phyloP scores from a whole-genome alignment of 2,888 invertebrate species.

The Caprella mutica region DNA sequence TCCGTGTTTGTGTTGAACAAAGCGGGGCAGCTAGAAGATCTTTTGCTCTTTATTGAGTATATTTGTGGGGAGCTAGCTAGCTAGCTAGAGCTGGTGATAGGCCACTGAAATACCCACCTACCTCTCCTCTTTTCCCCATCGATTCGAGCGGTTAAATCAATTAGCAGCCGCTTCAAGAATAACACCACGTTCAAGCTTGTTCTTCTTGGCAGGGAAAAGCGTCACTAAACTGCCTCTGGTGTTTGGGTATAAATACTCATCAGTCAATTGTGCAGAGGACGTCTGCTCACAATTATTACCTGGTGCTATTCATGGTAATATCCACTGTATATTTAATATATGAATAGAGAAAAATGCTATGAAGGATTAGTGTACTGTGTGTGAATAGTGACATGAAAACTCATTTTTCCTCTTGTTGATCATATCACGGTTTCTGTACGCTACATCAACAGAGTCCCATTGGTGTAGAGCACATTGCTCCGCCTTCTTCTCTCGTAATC shows the following conservation, averaged over 20 bases:
- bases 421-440: slow-evolving; percentile 10
- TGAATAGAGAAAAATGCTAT: slow-evolving; percentile 2
- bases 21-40: slow-evolving; percentile 8
- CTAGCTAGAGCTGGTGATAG: slow-evolving; percentile 1
- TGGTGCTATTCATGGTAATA: too few relatives aligned
- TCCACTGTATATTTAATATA: too few relatives aligned
- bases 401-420: slow-evolving; percentile 13
- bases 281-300: too few relatives aligned
- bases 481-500: too few relatives aligned
- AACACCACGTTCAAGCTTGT: too few relatives aligned
- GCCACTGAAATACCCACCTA: neutral
- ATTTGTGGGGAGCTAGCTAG: neutral
- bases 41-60: slow-evolving; percentile 1
- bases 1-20: slow-evolving; percentile 12
- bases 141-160: slow-evolving; percentile 12
- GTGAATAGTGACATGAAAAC: slow-evolving; percentile 11
- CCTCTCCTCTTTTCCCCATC: slow-evolving; percentile 2
- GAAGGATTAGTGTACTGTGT: slow-evolving; percentile 9
- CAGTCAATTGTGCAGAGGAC: too few relatives aligned
- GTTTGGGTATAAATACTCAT: too few relatives aligned
- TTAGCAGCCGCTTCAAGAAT: slow-evolving; percentile 3
- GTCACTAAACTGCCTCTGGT: too few relatives aligned
- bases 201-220: too few relatives aligned
- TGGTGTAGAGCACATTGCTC: slow-evolving; percentile 6
- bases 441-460: slow-evolving; percentile 10